Conservation (phyloP, 2,113 vertebrate species). For the Petromus typicus region DNA sequence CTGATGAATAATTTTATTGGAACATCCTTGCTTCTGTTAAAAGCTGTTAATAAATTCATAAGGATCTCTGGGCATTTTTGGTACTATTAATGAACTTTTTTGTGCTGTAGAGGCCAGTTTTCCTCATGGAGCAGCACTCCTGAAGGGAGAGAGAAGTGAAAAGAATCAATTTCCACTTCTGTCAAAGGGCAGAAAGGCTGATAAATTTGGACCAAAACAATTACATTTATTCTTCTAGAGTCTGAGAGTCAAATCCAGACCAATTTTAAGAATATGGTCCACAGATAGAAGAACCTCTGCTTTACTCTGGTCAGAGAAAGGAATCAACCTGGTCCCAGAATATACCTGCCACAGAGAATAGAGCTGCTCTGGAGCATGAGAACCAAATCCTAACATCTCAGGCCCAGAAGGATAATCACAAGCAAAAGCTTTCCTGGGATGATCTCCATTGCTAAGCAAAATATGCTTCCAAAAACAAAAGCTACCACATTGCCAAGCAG, state of each 20-base stretch:
- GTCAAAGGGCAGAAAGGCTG: background rate
- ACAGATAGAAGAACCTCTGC: background rate
- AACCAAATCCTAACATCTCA: background rate
- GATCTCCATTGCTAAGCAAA: background rate
- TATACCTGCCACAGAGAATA: background rate
- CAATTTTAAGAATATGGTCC: background rate
- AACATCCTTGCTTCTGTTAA: background rate
- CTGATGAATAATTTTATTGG: background rate
- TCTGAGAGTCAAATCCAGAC: background rate
- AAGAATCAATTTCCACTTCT: background rate
- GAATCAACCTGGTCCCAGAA: background rate
- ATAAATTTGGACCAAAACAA: background rate
- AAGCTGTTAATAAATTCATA: background rate
- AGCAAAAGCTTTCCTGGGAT: background rate
- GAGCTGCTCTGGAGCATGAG: background rate
- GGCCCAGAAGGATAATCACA: background rate
- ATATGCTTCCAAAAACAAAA: background rate
- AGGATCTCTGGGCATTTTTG: background rate
- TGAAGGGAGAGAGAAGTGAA: background rate
- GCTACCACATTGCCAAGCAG: background rate
- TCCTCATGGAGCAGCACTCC: background rate
- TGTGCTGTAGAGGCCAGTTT: background rate
- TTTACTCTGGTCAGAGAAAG: background rate
- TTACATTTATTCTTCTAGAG: background rate
- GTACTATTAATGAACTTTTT: background rate